These are phyloP conservation scores for Norana najaformis DNA, from an alignment of 2,888 invertebrate species.

Conservation along the genomic window DNA sequence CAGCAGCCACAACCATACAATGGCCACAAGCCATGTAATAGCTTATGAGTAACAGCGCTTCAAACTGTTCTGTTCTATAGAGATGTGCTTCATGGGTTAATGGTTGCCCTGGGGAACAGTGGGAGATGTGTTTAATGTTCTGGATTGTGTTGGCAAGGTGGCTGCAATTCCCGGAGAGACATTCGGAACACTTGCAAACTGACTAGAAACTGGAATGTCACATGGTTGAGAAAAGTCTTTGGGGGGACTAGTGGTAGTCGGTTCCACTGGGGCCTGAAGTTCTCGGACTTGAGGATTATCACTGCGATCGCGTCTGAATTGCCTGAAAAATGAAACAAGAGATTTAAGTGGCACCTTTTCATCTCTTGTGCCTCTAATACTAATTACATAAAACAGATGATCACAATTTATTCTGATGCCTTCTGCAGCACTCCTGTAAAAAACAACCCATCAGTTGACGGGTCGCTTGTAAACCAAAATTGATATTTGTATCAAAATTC, in stretches of 20 bases:
- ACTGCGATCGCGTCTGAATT: not conserved
- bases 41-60: not conserved
- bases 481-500: not conserved
- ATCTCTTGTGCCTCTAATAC: not conserved
- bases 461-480: not conserved
- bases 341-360: not conserved
- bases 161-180: not conserved
- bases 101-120: not conserved
- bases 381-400: not conserved
- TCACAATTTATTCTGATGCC: no score
- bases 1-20: not conserved
- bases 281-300: not conserved
- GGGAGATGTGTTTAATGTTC: not conserved
- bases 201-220: conserved; percentile 7
- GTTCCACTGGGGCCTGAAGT: not conserved
- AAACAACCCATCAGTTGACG: not conserved
- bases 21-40: not conserved
- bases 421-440: not conserved
- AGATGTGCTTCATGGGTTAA: not conserved
- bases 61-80: not conserved
- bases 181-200: not conserved
- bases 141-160: not conserved
- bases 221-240: not conserved
- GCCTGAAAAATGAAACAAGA: not conserved
- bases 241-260: not conserved